These are phyloP conservation scores for Corythaeola cristata DNA, from an alignment of 2,113 vertebrate genomes.

Conservation along the genomic window DNA sequence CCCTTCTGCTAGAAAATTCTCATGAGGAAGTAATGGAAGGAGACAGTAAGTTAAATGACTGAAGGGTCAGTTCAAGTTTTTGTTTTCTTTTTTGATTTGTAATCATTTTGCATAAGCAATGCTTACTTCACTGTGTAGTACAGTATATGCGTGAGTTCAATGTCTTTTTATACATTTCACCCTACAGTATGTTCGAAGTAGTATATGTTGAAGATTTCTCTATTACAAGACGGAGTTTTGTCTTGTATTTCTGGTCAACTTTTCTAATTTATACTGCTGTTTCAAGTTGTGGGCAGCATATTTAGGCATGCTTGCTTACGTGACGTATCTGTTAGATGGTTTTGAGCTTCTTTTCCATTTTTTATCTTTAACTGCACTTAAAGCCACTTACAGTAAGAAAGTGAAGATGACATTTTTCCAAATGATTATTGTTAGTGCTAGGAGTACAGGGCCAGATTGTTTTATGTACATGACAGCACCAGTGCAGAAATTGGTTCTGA, in stretches of 20 bases:
- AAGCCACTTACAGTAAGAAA: not conserved
- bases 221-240: not conserved
- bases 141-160: not conserved
- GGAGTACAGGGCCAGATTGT: not conserved
- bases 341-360: not conserved
- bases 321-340: not conserved
- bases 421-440: not conserved
- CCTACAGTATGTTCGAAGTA: not conserved
- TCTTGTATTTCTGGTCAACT: not conserved
- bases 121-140: not conserved
- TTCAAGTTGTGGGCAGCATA: not conserved
- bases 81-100: conserved; percentile 4
- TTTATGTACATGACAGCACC: not conserved
- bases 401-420: not conserved
- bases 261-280: not conserved
- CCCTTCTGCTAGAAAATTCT: conserved; percentile 42
- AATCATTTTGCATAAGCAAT: not conserved
- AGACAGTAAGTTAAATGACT: conserved; percentile 37
- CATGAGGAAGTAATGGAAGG: conserved; percentile 32
- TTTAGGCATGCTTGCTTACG: not conserved
- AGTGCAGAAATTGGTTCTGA: not conserved
- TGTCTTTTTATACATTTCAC: not conserved
- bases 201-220: not conserved
- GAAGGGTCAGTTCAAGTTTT: conserved; percentile 25
- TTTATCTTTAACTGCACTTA: not conserved